Percentiles rank a stretch among this genome's conserved stretches.
Evolutionary conservation across 2,113 vertebrate genomes (phyloP).

Genomic region (Coryphaenoides rupestris): DNA sequence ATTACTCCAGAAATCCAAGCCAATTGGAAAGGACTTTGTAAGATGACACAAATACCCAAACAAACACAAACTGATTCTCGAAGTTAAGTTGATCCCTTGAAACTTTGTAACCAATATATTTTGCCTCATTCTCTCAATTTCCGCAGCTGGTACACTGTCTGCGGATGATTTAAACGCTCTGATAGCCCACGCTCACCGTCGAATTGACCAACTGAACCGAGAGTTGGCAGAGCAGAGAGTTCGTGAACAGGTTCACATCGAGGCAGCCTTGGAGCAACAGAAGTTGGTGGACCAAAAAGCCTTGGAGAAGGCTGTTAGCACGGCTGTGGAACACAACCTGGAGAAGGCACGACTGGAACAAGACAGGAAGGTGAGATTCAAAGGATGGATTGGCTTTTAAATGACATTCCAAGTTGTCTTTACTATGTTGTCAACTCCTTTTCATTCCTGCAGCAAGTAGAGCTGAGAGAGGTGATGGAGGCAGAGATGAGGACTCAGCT

Average conservation of each 20-base stretch:
- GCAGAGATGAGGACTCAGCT: slow-evolving; percentile 95
- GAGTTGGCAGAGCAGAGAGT: slow-evolving; percentile 89
- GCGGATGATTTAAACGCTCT: slow-evolving; percentile 88
- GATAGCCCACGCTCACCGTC: slow-evolving; percentile 91
- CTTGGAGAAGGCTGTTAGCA: slow-evolving; percentile 76
- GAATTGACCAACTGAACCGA: slow-evolving; percentile 90
- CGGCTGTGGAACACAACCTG: slow-evolving; percentile 78
- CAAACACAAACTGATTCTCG: not conserved
- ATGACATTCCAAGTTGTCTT: no score
- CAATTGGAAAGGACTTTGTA: slow-evolving; percentile 94
- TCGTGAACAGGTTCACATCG: slow-evolving; percentile 85
- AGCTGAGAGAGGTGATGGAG: slow-evolving; percentile 93
- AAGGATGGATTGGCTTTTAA: not conserved
- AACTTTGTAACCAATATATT: not conserved
- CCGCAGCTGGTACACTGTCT: slow-evolving; percentile 82
- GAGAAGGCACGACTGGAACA: slow-evolving; percentile 80
- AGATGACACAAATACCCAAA: slow-evolving; percentile 58
- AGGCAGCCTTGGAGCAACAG: slow-evolving; percentile 83
- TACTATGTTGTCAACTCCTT: not conserved
- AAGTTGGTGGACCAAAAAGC: slow-evolving; percentile 83
- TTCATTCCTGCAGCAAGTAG: slow-evolving; percentile 30
- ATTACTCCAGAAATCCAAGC: slow-evolving; percentile 90
- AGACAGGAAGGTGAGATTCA: slow-evolving; percentile 81
- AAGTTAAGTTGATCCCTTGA: not conserved
- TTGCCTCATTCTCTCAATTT: slow-evolving; percentile 1